Evolutionary conservation across 1,140 invertebrate species (phyloP).

Genomic region (Apocrypta bakeri): DNA sequence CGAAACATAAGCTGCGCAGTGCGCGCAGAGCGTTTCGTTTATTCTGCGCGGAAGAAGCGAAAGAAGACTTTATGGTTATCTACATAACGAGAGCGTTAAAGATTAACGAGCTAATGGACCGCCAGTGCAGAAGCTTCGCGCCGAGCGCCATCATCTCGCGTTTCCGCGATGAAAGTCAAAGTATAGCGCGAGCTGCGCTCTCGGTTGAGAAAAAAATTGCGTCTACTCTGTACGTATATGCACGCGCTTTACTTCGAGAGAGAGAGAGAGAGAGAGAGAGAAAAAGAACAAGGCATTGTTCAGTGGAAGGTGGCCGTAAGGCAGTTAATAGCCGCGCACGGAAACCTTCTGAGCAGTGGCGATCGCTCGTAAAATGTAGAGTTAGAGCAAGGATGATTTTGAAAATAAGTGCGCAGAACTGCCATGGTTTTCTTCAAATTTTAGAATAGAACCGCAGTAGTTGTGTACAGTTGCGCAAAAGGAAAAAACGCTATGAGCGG

Average conservation of each 20-base stretch:
- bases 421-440: conserved; percentile 10
- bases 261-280: not conserved
- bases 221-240: not conserved
- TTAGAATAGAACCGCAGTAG: not conserved
- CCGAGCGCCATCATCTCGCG: conserved; percentile 22
- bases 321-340: not conserved
- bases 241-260: not conserved
- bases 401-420: conserved; percentile 6
- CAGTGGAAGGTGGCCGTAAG: not conserved
- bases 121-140: not conserved
- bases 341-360: conserved; percentile 2
- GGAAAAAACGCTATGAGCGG: not conserved
- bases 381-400: conserved; percentile 29
- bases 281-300: not conserved
- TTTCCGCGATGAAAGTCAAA: conserved; percentile 50
- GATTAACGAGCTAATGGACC: conserved; percentile 51
- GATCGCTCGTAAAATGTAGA: conserved; percentile 22
- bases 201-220: conserved; percentile 7
- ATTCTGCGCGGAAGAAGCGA: conserved; percentile 21
- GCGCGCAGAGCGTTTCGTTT: conserved; percentile 1
- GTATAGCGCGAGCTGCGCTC: not conserved
- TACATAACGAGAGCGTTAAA: conserved; percentile 50
- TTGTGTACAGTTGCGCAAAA: conserved; percentile 20
- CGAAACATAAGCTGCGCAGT: too few species aligned
- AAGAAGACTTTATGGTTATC: conserved; percentile 50